Base-by-base conservation (phyloP, 2,888 invertebrate species). In the Automeris io region DNA sequence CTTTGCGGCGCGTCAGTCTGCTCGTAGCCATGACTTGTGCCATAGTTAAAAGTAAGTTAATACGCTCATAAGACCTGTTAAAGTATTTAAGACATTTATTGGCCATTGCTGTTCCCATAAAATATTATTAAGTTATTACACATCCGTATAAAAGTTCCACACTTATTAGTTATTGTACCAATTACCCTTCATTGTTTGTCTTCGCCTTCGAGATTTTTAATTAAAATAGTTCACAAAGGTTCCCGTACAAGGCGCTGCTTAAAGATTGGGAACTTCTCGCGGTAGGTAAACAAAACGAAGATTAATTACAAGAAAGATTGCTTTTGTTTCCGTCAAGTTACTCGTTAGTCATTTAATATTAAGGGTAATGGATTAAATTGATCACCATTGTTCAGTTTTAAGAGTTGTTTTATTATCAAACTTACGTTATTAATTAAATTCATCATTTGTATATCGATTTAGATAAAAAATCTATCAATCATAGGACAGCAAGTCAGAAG, bases 161-260 rank as follows among this genome's bases (percentile, higher is more conserved):
- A 29, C 29, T 29, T 29, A 29, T 29, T 29, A 16, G 16, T 29
- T 16, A 16, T 16, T 16, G 7, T 16, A 13, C 16, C 29, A 29
- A 29, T 29, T 29, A 29, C 16, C 29, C 29, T 16, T 29, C 8
- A 16, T 29, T 29, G 29, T 29, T 29, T 29, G 29, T 29, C 29
- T 29, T 29, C n/a, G 13, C 11, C 13, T 29, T 29, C 29, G 16
- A 40, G 47, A 41, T 46, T 50, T 51, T 54, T 54, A 54, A 54
- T 54, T 54, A 54, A 54, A 54, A 54, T 54, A 54, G 54, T 54
- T 53, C 33, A 19, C 21, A 9, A 43, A 46, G 39, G 45, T 35
- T 23, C 32, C 19, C 24, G 33, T 33, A 25, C 33, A 33, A 23
- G 32, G 7, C 39, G 45, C 45, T 50, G 42, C 33, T 49, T 40